Evolutionary conservation across 2,888 invertebrate genomes (phyloP), one percentile per base, ranked within the genome.

Genomic region (Dryomyza anilis): DNA sequence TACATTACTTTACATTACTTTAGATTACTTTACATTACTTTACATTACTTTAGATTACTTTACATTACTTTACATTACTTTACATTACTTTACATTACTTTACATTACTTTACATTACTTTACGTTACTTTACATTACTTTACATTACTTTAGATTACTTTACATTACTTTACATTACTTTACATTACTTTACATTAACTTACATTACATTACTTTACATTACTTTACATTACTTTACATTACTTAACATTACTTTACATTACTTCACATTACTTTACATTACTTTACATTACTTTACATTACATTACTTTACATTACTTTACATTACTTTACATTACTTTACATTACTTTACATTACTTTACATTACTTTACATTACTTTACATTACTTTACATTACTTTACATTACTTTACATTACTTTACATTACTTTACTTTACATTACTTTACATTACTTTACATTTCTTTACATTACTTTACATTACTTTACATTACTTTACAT

Each of bases 161-260:
- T 61, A 61, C 25, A 29, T 30, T 36, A 61, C 25, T 8, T 52
- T n/a, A n/a, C n/a, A n/a, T 30, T 61, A 45, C n/a, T 25, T 30
- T 52, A 61, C 25, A 29, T 30, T 61, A 61, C 27, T 39, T 30
- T 52, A 61, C 29, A 50, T 36, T 43, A 61, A 30, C 27, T 61
- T n/a, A n/a, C n/a, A n/a, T n/a, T n/a, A n/a, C n/a, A n/a, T n/a
- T n/a, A n/a, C n/a, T n/a, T n/a, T n/a, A 61, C 29, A 50, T 36
- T 27, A 62, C 29, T 53, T 36, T 43, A 62, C 29, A 50, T 36
- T 27, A 55, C 29, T 53, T 36, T 43, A 62, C 29, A 50, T 36
- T 27, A 62, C 29, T 53, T 36, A 27, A 62, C 29, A 50, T 36
- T 27, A 62, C 29, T 53, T 36, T 61, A 61, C 25, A 30, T 25